phyloP scores from a whole-genome alignment of 1,140 invertebrate genomes.

The Diorhabda carinulata region DNA sequence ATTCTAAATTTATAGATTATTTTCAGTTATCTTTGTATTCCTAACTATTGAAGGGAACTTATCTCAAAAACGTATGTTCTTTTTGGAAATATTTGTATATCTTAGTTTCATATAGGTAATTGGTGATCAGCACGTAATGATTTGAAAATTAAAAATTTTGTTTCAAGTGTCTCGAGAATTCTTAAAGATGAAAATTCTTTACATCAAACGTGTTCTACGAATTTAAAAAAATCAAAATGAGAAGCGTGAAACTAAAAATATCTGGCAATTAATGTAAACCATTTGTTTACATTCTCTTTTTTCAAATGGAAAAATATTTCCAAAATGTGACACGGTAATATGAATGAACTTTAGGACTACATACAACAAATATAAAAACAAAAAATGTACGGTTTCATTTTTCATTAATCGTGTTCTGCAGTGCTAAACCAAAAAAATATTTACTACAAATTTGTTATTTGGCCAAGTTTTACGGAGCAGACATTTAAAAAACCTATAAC shows the following conservation, averaged over 20 bases:
- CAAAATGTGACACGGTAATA: conserved; percentile 21
- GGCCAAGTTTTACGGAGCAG: no score
- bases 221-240: not conserved
- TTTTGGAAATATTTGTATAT: no score
- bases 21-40: no score
- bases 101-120: no score
- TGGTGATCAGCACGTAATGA: no score
- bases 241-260: conserved; percentile 23
- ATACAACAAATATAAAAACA: conserved; percentile 11
- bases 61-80: no score
- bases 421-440: not conserved
- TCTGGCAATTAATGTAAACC: conserved; percentile 23
- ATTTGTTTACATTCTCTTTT: conserved; percentile 30
- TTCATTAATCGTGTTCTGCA: not conserved
- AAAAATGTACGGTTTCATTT: not conserved
- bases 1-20: no score
- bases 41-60: no score
- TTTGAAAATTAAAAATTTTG: no score
- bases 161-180: no score
- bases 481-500: no score
- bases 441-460: not conserved
- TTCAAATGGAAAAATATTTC: conserved; percentile 16
- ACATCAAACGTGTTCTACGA: no score
- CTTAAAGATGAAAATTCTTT: not conserved
- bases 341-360: conserved; percentile 17